These are phyloP conservation scores for Paelopatides confundens DNA, from an alignment of 53 echinoderm and acorn worm species.

Conservation along the genomic window DNA sequence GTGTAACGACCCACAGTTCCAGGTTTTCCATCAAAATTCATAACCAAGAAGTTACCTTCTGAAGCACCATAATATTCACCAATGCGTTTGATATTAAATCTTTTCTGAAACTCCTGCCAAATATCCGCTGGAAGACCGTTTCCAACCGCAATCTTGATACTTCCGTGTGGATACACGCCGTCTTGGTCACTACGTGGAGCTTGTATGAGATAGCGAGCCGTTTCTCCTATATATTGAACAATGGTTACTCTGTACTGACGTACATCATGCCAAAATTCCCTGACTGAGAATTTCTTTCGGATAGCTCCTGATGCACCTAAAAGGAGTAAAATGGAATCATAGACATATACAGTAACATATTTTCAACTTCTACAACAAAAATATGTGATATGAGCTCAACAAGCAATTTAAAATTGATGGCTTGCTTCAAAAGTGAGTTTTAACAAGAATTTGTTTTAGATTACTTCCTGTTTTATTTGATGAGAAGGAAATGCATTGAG, in stretches of 20 bases:
- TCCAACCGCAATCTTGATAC: slow-evolving; percentile 70
- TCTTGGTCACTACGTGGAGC: slow-evolving; percentile 62
- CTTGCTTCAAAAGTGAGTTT: no score
- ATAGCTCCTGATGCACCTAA: slow-evolving; percentile 76
- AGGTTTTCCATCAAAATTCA: slow-evolving; percentile 73
- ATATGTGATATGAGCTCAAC: no score
- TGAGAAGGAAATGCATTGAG: no score
- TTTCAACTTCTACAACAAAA: no score
- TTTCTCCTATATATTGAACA: slow-evolving; percentile 91
- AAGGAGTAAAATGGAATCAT: no score
- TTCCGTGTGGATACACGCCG: slow-evolving; percentile 58
- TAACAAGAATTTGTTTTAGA: no score
- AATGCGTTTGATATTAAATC: slow-evolving; percentile 79
- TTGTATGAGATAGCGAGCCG: slow-evolving; percentile 78
- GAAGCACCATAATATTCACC: slow-evolving; percentile 88
- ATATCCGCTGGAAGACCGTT: slow-evolving; percentile 81
- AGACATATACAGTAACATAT: no score
- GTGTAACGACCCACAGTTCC: slow-evolving; percentile 80
- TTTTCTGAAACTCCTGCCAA: slow-evolving; percentile 80
- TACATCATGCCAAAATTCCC: slow-evolving; percentile 82
- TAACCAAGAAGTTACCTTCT: slow-evolving; percentile 73
- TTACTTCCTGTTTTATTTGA: no score
- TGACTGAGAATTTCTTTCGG: slow-evolving; percentile 77
- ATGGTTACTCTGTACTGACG: slow-evolving; percentile 75
- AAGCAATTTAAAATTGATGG: no score